Base-by-base conservation (phyloP, 2,888 invertebrate genomes). In the Sphaerophoria rueppellii region DNA sequence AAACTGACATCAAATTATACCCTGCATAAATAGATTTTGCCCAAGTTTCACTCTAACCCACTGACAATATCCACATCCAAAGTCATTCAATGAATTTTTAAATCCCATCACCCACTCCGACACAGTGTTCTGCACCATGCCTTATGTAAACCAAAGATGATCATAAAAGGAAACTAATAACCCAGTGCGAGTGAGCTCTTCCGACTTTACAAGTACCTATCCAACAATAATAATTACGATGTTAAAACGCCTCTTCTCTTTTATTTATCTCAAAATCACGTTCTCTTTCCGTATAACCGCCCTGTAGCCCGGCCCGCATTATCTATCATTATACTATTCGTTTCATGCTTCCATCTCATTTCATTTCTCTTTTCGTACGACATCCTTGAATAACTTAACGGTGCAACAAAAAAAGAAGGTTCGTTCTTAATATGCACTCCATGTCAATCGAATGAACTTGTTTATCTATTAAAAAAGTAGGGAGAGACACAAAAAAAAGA, bases 401-500 rank as follows among this genome's bases (percentile, higher is more conserved):
- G 75, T 83, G 71, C 80, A 83, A 75, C 80, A 80, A 71, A 80
- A 80, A 80, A 80, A 72, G 32, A 24, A 24, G 24, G 24, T 24
- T 24, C 24, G 43, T 79, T 75, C 61, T 50, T 75, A 55, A 55
- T 80, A 72, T 72, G 83, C 80, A 71, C 79, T 79, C 46, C 58
- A 72, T 60, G 52, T 32, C 71, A 72, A 83, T 80, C 55, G 75
- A 75, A 65, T 79, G 70, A 79, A 67, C 79, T 58, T 75, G 79
- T 71, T 75, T 75, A 58, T 82, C 74, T 65, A 40, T 12, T 65
- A 65, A 24, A 24, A 24, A 24, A 24, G 24, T 24, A 24, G 24
- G 24, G 24, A 24, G 24, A 65, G 50, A 43, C 40, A 9, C 6
- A 40, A 40, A 4, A 24, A 43, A 40, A 24, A 81, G 55, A 65